Evolutionary conservation across 1,140 invertebrate genomes (phyloP), one percentile per base, ranked within the genome.

Genomic region (Lepidurus apus): DNA sequence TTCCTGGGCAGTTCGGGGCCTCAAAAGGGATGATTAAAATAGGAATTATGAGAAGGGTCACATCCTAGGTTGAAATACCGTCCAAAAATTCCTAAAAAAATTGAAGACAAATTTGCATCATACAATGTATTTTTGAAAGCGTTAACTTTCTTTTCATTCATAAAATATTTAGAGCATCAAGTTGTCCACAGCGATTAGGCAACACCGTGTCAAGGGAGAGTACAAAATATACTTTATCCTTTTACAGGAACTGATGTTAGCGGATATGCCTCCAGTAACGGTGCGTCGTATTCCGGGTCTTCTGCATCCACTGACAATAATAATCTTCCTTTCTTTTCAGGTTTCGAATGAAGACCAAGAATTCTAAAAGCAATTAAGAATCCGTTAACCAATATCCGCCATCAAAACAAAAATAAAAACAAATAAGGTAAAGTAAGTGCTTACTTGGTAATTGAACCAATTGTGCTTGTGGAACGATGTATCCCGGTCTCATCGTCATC

Each of bases 401-500:
- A 34, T 4, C 3, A 34, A 34, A 34, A 34, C 2, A 34, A 34
- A 34, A 34, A 34, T 26, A 10, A 65, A 11, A 65, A 6, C 17
- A 47, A 65, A 65, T 65, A 1, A 13, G 13, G 13, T 11, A 65
- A 65, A 7, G 13, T 65, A 65, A 65, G 45, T 4, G 34, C 13
- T 7, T 65, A 65, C 53, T 65, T 65, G 53, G 9, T 65, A 65
- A 65, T 65, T 13, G 53, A 65, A 65, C 17, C 53, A 65, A 65
- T 65, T 9, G 53, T 65, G 13, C 53, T 65, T 21, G 53, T 65
- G 6, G 53, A 65, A 65, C 53, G 53, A 65, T 65, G 17, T n/a
- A 65, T 13, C 53, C 21, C 53, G 34, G 34, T 34, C 21, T 74
- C 42, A 53, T 24, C 76, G 17, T 47, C 76, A 82, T 92, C 91